Base-by-base conservation (phyloP, 2,888 invertebrate species). In the Xestia c-nigrum region DNA sequence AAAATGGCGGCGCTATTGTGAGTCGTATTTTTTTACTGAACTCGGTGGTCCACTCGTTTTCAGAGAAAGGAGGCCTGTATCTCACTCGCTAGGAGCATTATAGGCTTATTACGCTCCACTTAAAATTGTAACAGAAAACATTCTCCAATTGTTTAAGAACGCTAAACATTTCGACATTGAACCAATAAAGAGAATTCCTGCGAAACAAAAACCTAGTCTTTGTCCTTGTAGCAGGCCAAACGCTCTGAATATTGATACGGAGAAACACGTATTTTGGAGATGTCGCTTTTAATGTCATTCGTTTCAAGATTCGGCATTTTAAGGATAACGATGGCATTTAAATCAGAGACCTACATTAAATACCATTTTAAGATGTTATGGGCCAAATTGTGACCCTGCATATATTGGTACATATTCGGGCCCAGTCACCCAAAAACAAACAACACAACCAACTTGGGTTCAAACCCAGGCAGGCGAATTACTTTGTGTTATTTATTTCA, bases 121-220 rank as follows among this genome's bases (percentile, higher is more conserved):
- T 31, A 0, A 61, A 55, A 70, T 55, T 52, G 21, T 50, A 43
- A 19, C 40, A 31, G 43, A 0, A 59, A 47, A 21, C 59, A 12
- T 21, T 47, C 55, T 61, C 43, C 5, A 63, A 63, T 70, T 71
- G 16, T 38, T 4, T 14, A 61, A 66, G 24, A 80, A 71, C 47
- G 67, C 57, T 9, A 67, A 66, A 50, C 10, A 70, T 67, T 63
- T 16, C 40, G 68, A 66, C 24, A 38, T 46, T 67, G 24, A 47
- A 59, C 63, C 74, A 81, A 81, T 71, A 81, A 70, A 24, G 67
- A 31, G 57, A 70, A 81, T 78, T 78, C 81, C 52, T 24, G 5
- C 31, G 19, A 74, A 63, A 71, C 52, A 59, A 59, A 59, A 68
- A 43, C 24, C 46, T 50, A 69, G 68, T 38, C 46, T 14, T 19